Evolutionary conservation across 2,797 vertebrate species (phyloP), one percentile per base, ranked within the genome.

Genomic region (Danio tinwini): DNA sequence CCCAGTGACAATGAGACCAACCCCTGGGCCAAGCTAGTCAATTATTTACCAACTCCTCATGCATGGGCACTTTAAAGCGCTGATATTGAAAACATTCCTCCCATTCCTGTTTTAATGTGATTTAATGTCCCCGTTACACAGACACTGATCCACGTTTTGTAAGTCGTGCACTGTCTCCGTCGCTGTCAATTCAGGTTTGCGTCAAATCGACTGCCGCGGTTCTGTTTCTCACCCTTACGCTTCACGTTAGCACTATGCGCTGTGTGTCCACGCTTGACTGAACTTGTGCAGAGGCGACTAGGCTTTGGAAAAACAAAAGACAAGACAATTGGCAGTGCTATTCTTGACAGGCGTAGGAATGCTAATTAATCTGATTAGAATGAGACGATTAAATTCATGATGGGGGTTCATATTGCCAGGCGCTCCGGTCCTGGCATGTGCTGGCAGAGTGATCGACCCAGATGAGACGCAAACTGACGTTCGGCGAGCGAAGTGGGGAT

Each of bases 311-410:
- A 79, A 71, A 85, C 81, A 85, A 65, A 10, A 61, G 56, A 45
- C 17, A 72, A 71, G 42, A 81, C 71, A 74, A 78, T 75, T 42
- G 68, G 21, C 42, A 9, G 44, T 61, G 50, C 69, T 52, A 50
- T 65, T 85, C 83, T 79, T 89, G 87, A 90, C 88, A 84, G 90
- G 86, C 84, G 84, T 86, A 87, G 62, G 70, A 85, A 86, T 86
- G 84, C 87, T 91, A 91, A 93, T 93, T 93, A 91, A 92, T 92
- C 86, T 88, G 88, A 92, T 92, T 92, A 93, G 83, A 86, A 89
- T 65, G 85, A 91, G 83, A 90, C 82, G 90, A 93, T 92, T 90
- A 90, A 89, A 90, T 87, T 69, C 81, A 86, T 55, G 56, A 87
- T 88, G 74, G 85, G 87, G 88, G 87, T 88, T 89, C 78, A 85